These are phyloP conservation scores for Campylorhamphus procurvoides DNA, from an alignment of 2,113 vertebrate species.

Conservation along the genomic window DNA sequence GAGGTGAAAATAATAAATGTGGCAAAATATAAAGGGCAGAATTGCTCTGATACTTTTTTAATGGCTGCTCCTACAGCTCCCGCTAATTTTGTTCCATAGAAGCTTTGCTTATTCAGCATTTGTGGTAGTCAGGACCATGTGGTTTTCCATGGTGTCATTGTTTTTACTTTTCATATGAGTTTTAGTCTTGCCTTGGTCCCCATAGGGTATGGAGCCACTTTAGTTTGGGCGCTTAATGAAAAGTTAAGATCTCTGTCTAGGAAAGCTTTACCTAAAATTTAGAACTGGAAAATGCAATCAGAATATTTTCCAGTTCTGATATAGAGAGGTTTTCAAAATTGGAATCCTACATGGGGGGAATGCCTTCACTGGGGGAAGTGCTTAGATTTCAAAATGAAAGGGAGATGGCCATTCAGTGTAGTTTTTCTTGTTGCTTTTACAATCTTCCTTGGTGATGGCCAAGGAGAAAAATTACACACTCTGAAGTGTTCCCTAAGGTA, in stretches of 20 bases:
- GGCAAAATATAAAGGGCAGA: background rate
- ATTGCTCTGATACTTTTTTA: background rate
- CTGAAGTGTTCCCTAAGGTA: background rate
- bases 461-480: background rate
- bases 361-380: background rate
- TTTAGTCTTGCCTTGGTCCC: background rate
- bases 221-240: background rate
- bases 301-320: background rate
- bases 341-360: background rate
- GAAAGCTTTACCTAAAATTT: background rate
- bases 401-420: background rate
- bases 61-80: background rate
- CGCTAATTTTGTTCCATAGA: background rate
- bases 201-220: background rate
- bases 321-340: background rate
- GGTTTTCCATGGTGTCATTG: background rate
- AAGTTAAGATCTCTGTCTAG: background rate
- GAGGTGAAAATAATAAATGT: conserved; percentile 26
- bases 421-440: background rate
- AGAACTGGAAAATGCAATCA: background rate
- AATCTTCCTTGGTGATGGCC: background rate
- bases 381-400: background rate
- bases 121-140: background rate
- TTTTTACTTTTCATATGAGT: background rate
- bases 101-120: conserved; percentile 18